Conservation (phyloP, 2,797 vertebrate genomes). For the Telmatherina bonti region DNA sequence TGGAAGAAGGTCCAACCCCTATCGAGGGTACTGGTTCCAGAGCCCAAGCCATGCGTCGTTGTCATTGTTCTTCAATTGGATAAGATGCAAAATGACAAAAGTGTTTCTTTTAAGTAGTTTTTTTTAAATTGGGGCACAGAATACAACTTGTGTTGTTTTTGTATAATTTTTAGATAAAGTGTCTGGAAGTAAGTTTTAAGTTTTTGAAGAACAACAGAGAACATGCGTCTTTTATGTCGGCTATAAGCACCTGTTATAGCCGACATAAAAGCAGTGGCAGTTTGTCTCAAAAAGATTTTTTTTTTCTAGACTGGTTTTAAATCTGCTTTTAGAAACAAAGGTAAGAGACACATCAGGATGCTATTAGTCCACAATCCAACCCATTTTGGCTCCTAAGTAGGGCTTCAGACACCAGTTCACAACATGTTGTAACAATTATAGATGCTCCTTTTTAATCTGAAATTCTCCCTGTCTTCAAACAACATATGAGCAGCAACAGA, state of each 20-base stretch:
- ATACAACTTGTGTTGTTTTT: not conserved
- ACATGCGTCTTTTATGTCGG: not conserved
- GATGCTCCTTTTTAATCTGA: conserved; percentile 22
- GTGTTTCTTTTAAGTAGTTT: not conserved
- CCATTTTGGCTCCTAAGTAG: not conserved
- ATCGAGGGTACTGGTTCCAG: too few relatives aligned
- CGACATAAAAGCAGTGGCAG: too few relatives aligned
- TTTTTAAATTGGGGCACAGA: not conserved
- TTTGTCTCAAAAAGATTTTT: not conserved
- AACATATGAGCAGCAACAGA: conserved; percentile 58
- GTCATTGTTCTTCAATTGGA: not conserved
- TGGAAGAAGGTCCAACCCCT: too few relatives aligned
- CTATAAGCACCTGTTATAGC: not conserved
- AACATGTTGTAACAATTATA: conserved; percentile 5
- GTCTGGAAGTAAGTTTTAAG: not conserved
- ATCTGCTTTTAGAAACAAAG: not conserved
- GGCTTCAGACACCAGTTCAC: not conserved
- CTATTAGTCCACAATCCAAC: not conserved
- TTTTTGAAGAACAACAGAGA: not conserved
- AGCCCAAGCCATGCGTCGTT: too few relatives aligned
- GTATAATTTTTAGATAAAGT: too few relatives aligned
- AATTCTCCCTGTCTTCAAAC: conserved; percentile 40
- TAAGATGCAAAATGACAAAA: not conserved
- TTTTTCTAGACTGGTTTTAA: not conserved
- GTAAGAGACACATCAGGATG: not conserved